Base-by-base conservation (phyloP, 2,797 vertebrate species). In the Leptatherina wallacei region DNA sequence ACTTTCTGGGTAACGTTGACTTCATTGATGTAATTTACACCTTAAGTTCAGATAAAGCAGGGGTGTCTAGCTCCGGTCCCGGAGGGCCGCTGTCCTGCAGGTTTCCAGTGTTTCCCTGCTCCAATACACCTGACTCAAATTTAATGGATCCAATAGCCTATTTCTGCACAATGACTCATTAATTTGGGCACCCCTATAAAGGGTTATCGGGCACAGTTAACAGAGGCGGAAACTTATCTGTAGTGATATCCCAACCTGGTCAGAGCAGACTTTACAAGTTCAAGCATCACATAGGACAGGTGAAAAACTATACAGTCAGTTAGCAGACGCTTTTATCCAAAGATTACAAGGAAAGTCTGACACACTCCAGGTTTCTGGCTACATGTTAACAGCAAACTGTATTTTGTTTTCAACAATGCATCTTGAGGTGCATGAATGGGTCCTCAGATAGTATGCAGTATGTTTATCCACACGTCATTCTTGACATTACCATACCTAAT, bases 11-110 rank as follows among this genome's bases (percentile, higher is more conserved):
- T 59, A 14, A 66, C 13, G 61, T 7, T 61, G 3, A 65, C 16
- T 18, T 24, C 9, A 30, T 81, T 87, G 24, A 76, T 5, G 0
- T 4, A 51, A 22, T 69, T 65, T 75, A 65, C 55, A 14, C 9
- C 1, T 0, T 5, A 10, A 10, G 44, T 47, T 47, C 6, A 42
- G 40, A 47, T 47, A 47, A 47, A 47, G 42, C 18, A 20, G 16
- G 11, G 14, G 40, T 14, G 40, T 42, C 40, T 14, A 16, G 4
- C 40, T 42, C 13, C 3, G 40, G 42, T 20, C 18, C 20, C n/a
- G 20, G 18, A 47, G 20, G 20, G 44, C 20, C 8, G 44, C 20
- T n/a, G 44, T 49, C 8, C 40, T 42, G 14, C 14, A 42, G 40
- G 40, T 49, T 22, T 49, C n/a, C 9, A n/a, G 20, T 6, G 7